Percentiles rank a stretch among this genome's conserved stretches.
Evolutionary conservation across 2,888 invertebrate genomes (phyloP).

Genomic region (Caenorhabditis angaria): DNA sequence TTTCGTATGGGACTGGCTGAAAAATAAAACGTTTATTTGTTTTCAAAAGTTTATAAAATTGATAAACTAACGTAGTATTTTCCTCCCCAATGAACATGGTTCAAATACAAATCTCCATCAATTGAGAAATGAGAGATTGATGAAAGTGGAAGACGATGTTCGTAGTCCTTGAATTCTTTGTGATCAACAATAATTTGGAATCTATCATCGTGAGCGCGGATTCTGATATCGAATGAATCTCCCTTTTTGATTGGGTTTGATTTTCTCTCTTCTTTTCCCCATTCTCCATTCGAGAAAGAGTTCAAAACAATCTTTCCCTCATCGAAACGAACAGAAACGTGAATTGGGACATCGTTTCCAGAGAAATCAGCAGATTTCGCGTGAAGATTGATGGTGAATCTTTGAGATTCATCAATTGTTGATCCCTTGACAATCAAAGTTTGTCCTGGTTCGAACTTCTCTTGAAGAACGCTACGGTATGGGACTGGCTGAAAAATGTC

Average conservation of each 20-base stretch:
- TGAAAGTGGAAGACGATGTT: conserved; percentile 61
- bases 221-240: conserved; percentile 63
- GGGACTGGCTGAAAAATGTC: conserved; percentile 64
- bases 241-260: conserved; percentile 66
- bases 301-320: conserved; percentile 71
- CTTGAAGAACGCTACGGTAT: conserved; percentile 69
- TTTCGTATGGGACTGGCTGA: conserved; percentile 69
- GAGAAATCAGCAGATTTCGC: conserved; percentile 69
- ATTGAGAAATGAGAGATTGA: conserved; percentile 60
- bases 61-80: conserved; percentile 59
- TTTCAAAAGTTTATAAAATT: not conserved
- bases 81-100: conserved; percentile 65
- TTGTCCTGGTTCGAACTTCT: conserved; percentile 69
- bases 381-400: conserved; percentile 71
- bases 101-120: conserved; percentile 63
- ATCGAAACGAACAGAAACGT: conserved; percentile 70
- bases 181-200: conserved; percentile 64
- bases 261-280: conserved; percentile 66
- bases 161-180: conserved; percentile 65
- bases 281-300: conserved; percentile 67
- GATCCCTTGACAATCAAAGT: conserved; percentile 70
- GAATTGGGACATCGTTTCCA: conserved; percentile 71
- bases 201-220: conserved; percentile 62
- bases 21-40: conserved; percentile 15
- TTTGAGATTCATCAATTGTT: conserved; percentile 67